Conservation (phyloP, 2,113 vertebrate genomes). For the Willisornis vidua region DNA sequence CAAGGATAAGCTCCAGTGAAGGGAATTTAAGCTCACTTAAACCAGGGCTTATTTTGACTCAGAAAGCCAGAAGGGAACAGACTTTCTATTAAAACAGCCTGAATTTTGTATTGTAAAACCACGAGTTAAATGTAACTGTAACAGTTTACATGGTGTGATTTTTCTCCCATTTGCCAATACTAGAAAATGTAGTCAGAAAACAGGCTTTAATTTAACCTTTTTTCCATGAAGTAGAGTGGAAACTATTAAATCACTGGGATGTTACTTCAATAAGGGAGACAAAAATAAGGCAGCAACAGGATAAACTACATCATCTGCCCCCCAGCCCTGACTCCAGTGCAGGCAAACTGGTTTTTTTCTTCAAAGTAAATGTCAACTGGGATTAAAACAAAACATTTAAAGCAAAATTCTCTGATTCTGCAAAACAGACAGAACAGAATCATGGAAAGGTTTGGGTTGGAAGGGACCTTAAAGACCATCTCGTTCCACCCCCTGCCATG, state of each 20-base stretch:
- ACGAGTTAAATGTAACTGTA: not conserved
- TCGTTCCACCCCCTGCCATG: not conserved
- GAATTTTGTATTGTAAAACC: not conserved
- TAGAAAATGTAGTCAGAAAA: not conserved
- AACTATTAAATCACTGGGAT: not conserved
- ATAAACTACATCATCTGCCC: not conserved
- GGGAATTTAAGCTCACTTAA: constrained; percentile 43
- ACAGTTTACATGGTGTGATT: not conserved
- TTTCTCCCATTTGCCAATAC: not conserved
- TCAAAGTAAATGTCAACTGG: not conserved
- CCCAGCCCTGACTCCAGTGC: not conserved
- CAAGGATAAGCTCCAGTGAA: not conserved
- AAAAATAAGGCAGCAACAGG: not conserved
- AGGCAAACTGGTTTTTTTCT: not conserved
- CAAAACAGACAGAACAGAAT: not conserved
- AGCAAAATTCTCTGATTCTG: not conserved
- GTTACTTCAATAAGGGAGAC: not conserved
- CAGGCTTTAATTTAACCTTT: not conserved
- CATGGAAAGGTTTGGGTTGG: not conserved
- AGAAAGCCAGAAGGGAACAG: not conserved
- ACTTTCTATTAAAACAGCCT: not conserved
- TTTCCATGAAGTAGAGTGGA: not conserved
- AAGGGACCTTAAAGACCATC: not conserved
- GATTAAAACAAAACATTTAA: not conserved
- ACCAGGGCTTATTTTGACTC: constrained; percentile 14